Percentiles rank a stretch among this genome's conserved stretches.
phyloP scores from a whole-genome alignment of 2,888 invertebrate genomes.

The Drosophila kambysellisi region DNA sequence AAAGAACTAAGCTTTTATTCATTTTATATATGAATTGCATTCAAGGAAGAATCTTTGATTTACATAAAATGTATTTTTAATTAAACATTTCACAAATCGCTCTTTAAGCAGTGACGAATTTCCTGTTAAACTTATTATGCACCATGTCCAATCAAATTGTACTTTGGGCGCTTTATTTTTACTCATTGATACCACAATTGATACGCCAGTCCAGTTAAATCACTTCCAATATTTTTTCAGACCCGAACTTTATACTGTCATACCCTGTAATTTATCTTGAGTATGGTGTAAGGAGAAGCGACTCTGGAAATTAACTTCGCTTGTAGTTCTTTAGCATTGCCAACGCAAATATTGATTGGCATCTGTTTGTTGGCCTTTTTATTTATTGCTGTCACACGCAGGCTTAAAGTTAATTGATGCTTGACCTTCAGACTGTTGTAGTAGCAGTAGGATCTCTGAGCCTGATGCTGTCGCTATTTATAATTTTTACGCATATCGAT shows the following conservation, averaged over 20 bases:
- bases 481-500: slow-evolving; percentile 21
- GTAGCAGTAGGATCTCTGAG: neutral
- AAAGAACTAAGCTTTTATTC: neutral
- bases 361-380: neutral
- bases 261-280: neutral
- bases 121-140: neutral
- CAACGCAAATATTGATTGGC: neutral
- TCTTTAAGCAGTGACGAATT: neutral
- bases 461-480: slow-evolving; percentile 2
- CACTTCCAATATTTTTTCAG: neutral
- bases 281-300: neutral
- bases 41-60: neutral
- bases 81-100: neutral
- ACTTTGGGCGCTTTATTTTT: slow-evolving; percentile 10
- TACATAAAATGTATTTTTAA: neutral
- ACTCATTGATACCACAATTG: slow-evolving; percentile 4
- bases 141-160: neutral
- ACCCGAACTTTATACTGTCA: slow-evolving; percentile 2
- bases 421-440: slow-evolving; percentile 24
- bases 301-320: neutral
- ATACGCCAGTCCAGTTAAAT: slow-evolving; percentile 12
- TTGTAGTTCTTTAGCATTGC: neutral
- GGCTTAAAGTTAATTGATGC: slow-evolving; percentile 19
- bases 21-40: neutral
- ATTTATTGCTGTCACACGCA: neutral